Percentiles rank a stretch among this genome's conserved stretches.
Evolutionary conservation across 2,113 vertebrate genomes (phyloP).

Genomic region (Cottus gobio): DNA sequence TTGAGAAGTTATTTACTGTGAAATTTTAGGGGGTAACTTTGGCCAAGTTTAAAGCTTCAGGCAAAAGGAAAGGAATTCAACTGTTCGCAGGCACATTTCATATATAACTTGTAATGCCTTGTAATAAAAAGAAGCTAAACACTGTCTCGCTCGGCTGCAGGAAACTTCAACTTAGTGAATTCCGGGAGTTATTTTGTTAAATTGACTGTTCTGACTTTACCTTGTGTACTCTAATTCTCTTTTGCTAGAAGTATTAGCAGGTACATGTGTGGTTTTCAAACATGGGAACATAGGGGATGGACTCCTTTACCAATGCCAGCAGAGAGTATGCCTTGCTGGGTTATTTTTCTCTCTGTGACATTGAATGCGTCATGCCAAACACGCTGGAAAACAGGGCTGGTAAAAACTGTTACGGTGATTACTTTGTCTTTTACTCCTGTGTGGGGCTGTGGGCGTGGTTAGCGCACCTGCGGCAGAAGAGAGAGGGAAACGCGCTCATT

Average conservation of each 20-base stretch:
- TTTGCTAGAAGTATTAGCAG: not conserved
- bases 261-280: not conserved
- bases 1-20: constrained; percentile 58
- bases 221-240: not conserved
- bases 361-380: too few species aligned
- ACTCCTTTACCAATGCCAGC: too few species aligned
- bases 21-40: constrained; percentile 48
- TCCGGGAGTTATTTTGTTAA: constrained; percentile 7
- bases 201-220: constrained; percentile 6
- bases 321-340: too few species aligned
- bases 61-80: constrained; percentile 26
- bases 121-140: constrained; percentile 17
- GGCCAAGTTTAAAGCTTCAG: constrained; percentile 53
- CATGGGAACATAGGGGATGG: not conserved
- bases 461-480: too few species aligned
- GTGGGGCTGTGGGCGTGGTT: too few species aligned
- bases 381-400: not conserved
- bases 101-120: constrained; percentile 17
- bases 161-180: not conserved
- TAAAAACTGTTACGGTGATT: too few species aligned
- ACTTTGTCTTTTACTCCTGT: not conserved
- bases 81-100: constrained; percentile 22
- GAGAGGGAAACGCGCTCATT: too few species aligned
- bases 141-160: constrained; percentile 16
- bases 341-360: too few species aligned